These are phyloP conservation scores for Desmodus rotundus DNA, from an alignment of 2,113 vertebrate species.

Conservation along the genomic window DNA sequence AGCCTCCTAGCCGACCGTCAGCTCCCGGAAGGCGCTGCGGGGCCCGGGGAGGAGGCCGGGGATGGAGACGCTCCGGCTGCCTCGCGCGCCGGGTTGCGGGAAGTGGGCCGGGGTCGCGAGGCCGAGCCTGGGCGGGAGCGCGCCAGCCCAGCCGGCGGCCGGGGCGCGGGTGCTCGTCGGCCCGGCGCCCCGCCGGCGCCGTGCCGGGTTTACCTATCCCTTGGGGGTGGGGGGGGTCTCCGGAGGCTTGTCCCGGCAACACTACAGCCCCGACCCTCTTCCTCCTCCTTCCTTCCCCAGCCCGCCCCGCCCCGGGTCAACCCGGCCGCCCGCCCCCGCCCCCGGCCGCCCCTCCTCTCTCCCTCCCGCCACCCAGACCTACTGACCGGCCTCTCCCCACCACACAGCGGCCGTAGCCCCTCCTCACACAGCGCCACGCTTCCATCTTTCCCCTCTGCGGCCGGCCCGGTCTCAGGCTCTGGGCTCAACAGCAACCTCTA, in stretches of 20 bases:
- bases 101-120: background rate
- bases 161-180: rapidly evolving
- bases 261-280: background rate
- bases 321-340: background rate
- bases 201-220: conserved; percentile 1
- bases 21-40: background rate
- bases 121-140: background rate
- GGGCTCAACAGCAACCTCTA: background rate
- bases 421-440: conserved; percentile 49
- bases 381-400: conserved; percentile 71
- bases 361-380: background rate
- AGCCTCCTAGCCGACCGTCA: background rate
- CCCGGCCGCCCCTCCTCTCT: background rate
- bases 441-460: conserved; percentile 3
- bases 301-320: background rate
- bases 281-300: conserved; percentile 28
- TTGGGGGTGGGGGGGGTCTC: background rate
- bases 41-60: background rate
- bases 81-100: background rate
- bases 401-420: conserved; percentile 62
- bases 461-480: background rate
- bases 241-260: background rate
- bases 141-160: background rate
- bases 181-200: background rate
- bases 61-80: background rate